phyloP scores from a whole-genome alignment of 2,113 vertebrate species.

The Sprattus sprattus region DNA sequence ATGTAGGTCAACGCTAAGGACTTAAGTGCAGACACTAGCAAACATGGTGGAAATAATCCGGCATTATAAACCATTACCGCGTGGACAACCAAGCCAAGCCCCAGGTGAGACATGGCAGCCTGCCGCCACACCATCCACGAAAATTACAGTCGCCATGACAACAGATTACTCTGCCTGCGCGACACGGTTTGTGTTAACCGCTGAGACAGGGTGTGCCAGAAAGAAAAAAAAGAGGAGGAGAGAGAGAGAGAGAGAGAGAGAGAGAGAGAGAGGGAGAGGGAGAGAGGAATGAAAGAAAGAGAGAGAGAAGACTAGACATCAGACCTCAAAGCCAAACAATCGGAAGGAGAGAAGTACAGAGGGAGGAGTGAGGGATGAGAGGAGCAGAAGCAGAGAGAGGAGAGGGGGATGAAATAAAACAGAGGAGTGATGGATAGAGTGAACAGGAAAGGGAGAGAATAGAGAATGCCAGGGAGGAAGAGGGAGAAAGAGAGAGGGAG shows the following conservation, averaged over 20 bases:
- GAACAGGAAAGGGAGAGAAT: neutral
- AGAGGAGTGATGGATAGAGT: neutral
- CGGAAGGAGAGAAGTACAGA: neutral
- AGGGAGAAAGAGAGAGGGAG: neutral
- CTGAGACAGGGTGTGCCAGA: neutral
- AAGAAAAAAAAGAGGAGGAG: neutral
- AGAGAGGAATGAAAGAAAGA: neutral
- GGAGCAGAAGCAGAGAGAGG: neutral
- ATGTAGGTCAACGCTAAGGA: neutral
- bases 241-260: neutral
- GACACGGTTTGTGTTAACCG: neutral
- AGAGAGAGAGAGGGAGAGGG: neutral
- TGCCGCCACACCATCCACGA: neutral
- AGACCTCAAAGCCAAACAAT: no score
- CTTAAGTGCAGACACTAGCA: neutral
- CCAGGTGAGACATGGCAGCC: neutral
- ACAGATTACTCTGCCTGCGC: constrained; percentile 1
- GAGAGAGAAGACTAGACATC: neutral
- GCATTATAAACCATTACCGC: neutral
- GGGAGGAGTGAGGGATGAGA: neutral
- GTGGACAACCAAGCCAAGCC: neutral
- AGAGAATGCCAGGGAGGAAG: neutral
- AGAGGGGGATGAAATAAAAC: neutral
- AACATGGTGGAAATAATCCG: neutral
- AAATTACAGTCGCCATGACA: constrained; percentile 19